Conservation (phyloP, 2,888 invertebrate species). For the Petrolisthes cinctipes region DNA sequence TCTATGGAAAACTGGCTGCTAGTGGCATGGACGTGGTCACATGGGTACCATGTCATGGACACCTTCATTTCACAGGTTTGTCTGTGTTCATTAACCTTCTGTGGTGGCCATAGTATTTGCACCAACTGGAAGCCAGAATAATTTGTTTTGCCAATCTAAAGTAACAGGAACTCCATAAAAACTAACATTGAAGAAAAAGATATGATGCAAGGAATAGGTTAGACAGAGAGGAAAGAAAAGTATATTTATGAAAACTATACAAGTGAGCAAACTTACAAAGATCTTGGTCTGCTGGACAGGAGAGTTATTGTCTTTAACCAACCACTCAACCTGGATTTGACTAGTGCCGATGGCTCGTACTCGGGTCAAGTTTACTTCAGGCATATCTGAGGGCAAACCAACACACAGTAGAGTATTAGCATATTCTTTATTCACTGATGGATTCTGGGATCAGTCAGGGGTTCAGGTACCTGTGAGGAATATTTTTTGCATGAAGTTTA, state of each 20-base stretch:
- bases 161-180: neutral
- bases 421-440: too few relatives aligned
- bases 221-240: neutral
- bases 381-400: constrained; percentile 35
- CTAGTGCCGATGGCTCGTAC: constrained; percentile 58
- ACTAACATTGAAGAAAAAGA: neutral
- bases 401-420: neutral
- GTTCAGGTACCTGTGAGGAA: too few relatives aligned
- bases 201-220: neutral
- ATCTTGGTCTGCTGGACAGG: constrained; percentile 49
- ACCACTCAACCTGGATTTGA: constrained; percentile 60
- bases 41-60: too few relatives aligned
- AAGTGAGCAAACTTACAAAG: constrained; percentile 21
- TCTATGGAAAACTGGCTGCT: too few relatives aligned
- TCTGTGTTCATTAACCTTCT: too few relatives aligned
- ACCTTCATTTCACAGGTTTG: too few relatives aligned
- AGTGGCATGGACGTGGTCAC: too few relatives aligned
- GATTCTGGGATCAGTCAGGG: too few relatives aligned
- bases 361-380: constrained; percentile 54
- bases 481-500: too few relatives aligned
- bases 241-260: neutral
- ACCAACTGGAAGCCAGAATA: neutral
- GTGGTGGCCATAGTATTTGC: too few relatives aligned
- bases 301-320: constrained; percentile 53
- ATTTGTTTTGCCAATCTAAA: neutral